Percentiles rank a stretch among this genome's conserved stretches.
Evolutionary conservation across 2,797 vertebrate genomes (phyloP).

Genomic region (Balearica regulorum): DNA sequence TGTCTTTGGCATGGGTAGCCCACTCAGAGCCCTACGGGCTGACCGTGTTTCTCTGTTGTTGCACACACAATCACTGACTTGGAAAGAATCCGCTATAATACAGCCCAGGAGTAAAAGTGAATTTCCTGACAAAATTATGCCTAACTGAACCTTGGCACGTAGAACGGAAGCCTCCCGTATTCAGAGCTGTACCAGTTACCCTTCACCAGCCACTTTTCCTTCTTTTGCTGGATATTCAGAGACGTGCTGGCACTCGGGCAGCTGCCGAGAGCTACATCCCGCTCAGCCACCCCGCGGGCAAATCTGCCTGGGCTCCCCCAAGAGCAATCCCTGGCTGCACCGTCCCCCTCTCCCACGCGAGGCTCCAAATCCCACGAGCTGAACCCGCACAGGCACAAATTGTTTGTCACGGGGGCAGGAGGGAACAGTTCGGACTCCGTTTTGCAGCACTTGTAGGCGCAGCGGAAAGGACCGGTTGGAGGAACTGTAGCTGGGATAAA

Average conservation of each 20-base stretch:
- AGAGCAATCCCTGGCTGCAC: background rate
- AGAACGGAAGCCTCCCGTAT: accelerated
- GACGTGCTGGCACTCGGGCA: background rate
- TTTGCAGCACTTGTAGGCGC: background rate
- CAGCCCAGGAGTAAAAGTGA: background rate
- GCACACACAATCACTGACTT: background rate
- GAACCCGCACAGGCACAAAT: background rate
- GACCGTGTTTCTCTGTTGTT: background rate
- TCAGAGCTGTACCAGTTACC: background rate
- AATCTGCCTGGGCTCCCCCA: background rate
- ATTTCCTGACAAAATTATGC: background rate
- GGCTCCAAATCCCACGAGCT: background rate
- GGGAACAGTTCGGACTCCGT: background rate
- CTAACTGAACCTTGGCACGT: accelerated
- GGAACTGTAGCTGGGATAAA: background rate
- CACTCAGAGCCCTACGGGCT: accelerated
- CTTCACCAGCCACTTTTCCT: background rate
- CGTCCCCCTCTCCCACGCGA: background rate
- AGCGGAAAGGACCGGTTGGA: background rate
- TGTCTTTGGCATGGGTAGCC: background rate
- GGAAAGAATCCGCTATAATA: background rate
- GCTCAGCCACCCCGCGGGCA: background rate
- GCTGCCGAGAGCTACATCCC: background rate
- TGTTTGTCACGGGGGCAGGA: background rate
- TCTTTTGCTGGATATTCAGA: background rate